These are phyloP conservation scores for Burhinus bistriatus DNA, from an alignment of 2,113 vertebrate genomes.

Conservation along the genomic window DNA sequence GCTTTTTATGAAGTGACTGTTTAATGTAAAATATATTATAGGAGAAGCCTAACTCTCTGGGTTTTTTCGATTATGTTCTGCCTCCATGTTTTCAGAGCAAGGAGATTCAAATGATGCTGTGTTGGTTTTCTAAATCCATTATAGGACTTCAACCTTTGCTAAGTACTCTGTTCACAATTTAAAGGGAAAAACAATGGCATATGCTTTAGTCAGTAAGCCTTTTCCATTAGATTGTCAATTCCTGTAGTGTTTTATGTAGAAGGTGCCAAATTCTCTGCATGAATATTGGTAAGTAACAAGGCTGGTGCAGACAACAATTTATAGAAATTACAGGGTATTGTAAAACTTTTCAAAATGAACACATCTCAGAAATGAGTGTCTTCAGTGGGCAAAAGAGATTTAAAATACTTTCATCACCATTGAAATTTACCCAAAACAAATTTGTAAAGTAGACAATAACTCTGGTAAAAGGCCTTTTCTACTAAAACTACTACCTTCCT, in stretches of 20 bases:
- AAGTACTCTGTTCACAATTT: background rate
- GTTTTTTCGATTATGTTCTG: background rate
- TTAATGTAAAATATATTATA: background rate
- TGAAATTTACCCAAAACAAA: background rate
- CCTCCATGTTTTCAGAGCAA: background rate
- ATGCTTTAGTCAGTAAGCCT: background rate
- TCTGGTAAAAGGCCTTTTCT: background rate
- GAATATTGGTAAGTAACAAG: background rate
- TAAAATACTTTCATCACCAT: background rate
- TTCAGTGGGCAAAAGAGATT: background rate
- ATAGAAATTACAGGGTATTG: background rate
- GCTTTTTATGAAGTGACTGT: background rate
- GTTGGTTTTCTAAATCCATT: background rate
- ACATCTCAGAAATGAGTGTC: background rate
- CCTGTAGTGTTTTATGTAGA: background rate
- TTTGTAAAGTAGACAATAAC: background rate
- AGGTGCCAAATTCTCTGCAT: background rate
- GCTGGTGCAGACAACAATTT: background rate
- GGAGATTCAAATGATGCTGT: background rate
- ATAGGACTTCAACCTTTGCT: background rate
- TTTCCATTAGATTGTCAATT: background rate
- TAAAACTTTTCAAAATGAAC: background rate
- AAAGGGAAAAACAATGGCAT: background rate
- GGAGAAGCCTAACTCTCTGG: background rate
- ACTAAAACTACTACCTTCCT: background rate